A percentile compares a stretch with the other conserved stretches of the same genome.
Conservation (phyloP, 2,888 invertebrate species). For the Beris chalybata region DNA sequence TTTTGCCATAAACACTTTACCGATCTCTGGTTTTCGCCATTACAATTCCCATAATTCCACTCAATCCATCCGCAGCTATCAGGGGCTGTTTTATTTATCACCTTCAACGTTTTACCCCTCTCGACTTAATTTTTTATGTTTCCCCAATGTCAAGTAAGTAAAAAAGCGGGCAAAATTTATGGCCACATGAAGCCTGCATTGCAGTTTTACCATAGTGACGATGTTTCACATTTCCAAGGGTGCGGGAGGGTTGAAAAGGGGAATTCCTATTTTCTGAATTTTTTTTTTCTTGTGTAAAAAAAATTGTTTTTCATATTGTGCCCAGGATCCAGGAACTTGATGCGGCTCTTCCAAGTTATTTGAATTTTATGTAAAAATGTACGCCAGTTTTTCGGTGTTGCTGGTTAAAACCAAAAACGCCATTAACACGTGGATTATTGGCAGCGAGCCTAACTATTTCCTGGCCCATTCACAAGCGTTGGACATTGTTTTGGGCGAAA, state of each 20-base stretch:
- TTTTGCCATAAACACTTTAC: slow-evolving; percentile 25
- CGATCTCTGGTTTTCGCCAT: slow-evolving; percentile 12
- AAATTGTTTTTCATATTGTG: too few relatives aligned
- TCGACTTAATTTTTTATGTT: slow-evolving; percentile 35
- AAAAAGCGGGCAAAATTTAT: slow-evolving; percentile 33
- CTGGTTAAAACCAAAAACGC: slow-evolving; percentile 29
- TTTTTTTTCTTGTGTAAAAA: too few relatives aligned
- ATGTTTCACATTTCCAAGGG: slow-evolving; percentile 30
- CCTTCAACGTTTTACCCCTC: slow-evolving; percentile 11
- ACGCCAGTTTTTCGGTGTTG: slow-evolving; percentile 28
- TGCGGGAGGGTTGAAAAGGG: slow-evolving; percentile 26
- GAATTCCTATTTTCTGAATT: too few relatives aligned
- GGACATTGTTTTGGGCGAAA: too few relatives aligned
- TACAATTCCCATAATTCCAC: slow-evolving; percentile 34
- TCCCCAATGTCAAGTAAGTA: slow-evolving; percentile 27
- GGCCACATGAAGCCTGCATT: slow-evolving; percentile 36
- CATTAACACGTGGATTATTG: slow-evolving; percentile 37
- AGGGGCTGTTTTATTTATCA: slow-evolving; percentile 18
- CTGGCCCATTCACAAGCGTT: too few relatives aligned
- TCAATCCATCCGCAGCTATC: slow-evolving; percentile 32
- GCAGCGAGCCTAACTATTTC: slow-evolving; percentile 36
- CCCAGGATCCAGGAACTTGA: too few relatives aligned
- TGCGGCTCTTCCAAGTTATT: slow-evolving; percentile 27
- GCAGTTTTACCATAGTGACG: slow-evolving; percentile 33
- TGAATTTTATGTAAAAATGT: slow-evolving; percentile 38